Percentiles rank a stretch among this genome's conserved stretches.
Conservation (phyloP, 2,888 invertebrate genomes). For the Flexamia atlantica region DNA sequence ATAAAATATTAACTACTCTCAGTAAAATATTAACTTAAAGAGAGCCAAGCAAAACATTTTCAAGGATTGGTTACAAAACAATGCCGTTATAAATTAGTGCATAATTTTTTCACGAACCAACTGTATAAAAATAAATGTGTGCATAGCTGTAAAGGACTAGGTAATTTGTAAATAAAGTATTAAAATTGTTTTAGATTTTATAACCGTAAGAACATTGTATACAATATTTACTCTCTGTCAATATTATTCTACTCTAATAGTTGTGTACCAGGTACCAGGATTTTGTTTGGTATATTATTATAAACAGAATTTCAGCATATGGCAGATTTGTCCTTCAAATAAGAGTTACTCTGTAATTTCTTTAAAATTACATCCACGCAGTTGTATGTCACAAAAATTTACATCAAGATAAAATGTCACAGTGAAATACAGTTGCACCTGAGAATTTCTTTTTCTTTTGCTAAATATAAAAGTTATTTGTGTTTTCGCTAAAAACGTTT, state of each 20-base stretch:
- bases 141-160: constrained; percentile 30
- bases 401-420: no score
- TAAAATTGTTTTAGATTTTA: constrained; percentile 31
- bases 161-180: constrained; percentile 29
- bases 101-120: background rate
- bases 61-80: background rate
- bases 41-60: background rate
- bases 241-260: background rate
- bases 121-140: constrained; percentile 14
- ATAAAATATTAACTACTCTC: no score
- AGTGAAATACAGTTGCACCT: no score
- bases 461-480: no score
- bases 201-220: background rate
- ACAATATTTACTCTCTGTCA: background rate
- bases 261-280: background rate
- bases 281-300: background rate
- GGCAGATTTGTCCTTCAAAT: no score
- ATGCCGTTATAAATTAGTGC: background rate
- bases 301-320: no score
- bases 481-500: no score
- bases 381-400: no score
- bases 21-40: no score
- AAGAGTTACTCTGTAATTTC: no score
- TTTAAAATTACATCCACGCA: no score
- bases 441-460: no score